Evolutionary conservation across 2,888 invertebrate genomes (phyloP).

Genomic region (Pseudococcus longispinus): DNA sequence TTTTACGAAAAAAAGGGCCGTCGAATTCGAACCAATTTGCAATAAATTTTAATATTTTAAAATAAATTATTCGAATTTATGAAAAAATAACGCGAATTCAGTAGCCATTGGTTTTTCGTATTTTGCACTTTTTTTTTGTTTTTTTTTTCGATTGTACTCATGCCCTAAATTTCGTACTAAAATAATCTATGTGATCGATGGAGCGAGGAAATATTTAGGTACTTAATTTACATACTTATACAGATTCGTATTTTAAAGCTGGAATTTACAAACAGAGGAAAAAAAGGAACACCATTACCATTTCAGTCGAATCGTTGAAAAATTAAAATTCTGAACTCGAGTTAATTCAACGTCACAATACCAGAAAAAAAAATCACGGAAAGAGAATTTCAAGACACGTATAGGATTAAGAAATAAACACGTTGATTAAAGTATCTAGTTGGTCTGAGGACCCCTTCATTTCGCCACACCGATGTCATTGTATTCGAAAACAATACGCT

Average conservation of each 20-base stretch:
- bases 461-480: too few species aligned
- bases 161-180: not conserved
- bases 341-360: not conserved
- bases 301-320: conserved; percentile 15
- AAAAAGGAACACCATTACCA: conserved; percentile 10
- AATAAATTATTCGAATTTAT: too few species aligned
- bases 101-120: too few species aligned
- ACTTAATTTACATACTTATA: not conserved
- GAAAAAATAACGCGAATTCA: too few species aligned
- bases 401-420: not conserved
- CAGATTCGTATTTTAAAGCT: conserved; percentile 9
- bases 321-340: not conserved
- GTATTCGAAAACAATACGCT: not conserved
- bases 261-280: not conserved
- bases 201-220: not conserved
- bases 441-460: not conserved
- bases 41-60: too few species aligned
- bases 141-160: too few species aligned
- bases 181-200: not conserved
- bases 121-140: too few species aligned
- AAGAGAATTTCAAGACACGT: not conserved
- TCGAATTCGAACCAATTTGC: too few species aligned
- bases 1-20: too few species aligned
- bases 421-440: not conserved
- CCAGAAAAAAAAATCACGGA: not conserved